Evolutionary conservation across 2,888 invertebrate species (phyloP).

Genomic region (Pimpla rufipes): DNA sequence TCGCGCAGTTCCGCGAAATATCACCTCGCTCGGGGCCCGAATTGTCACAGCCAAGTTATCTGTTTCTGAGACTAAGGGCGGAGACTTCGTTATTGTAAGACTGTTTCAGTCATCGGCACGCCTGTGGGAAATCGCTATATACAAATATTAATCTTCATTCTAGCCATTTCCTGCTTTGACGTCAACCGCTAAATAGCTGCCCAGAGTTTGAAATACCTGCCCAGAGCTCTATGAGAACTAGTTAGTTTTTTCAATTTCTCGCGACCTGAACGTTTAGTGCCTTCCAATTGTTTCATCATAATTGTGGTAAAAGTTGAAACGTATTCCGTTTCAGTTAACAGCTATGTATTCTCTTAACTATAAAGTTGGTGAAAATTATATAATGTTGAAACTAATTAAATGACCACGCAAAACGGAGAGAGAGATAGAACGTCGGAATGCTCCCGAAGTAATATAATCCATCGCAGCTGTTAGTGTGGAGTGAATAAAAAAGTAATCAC

Average conservation of each 20-base stretch:
- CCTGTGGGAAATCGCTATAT: background rate
- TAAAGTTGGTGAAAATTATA: no score
- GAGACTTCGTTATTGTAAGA: slow-evolving; percentile 35
- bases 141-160: background rate
- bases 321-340: no score
- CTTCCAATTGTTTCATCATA: background rate
- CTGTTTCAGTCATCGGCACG: slow-evolving; percentile 38
- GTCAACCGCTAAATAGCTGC: background rate
- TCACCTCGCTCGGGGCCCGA: background rate
- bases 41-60: slow-evolving; percentile 26
- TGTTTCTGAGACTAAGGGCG: slow-evolving; percentile 31
- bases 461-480: slow-evolving; percentile 1
- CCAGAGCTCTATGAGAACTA: background rate
- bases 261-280: background rate
- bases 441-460: background rate
- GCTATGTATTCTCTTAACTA: no score
- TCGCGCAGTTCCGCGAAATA: slow-evolving; percentile 16
- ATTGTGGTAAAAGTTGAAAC: background rate
- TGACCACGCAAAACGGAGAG: background rate
- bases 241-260: background rate
- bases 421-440: background rate
- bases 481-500: slow-evolving; percentile 8
- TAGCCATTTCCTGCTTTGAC: background rate
- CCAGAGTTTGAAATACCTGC: background rate
- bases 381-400: background rate